Base-by-base conservation (phyloP, 2,113 vertebrate genomes). In the Lagenorhynchus albirostris region DNA sequence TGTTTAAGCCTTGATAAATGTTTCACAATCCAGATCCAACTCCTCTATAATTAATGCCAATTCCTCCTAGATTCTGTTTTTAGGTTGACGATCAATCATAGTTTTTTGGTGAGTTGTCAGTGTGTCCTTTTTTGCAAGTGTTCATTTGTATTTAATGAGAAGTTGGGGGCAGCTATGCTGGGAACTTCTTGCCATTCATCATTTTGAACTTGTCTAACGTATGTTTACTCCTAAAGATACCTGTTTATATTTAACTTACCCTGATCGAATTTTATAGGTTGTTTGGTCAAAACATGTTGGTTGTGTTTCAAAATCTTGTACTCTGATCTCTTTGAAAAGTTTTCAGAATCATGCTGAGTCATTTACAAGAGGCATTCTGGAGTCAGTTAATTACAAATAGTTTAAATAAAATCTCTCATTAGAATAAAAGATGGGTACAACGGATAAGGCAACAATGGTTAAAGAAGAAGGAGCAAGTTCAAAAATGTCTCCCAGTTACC, bases 201-300 rank as follows among this genome's bases (percentile, higher is more conserved):
- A 29, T 85, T 89, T 76, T 60, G 23, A 96, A 25, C 25, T 60
- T 47, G 25, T 97, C 79, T 83, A n/a, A 94, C 79, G 76, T 92
- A 67, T 92, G 84, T 96, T 97, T 90, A 83, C 55, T 81, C 63
- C 50, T 60, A 44, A 36, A 94, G 68, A 58, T 88, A 70, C 58
- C 91, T 95, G 89, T 94, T 98, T 88, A 97, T 96, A 88, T 97
- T 96, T 97, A 95, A 97, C 97, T 90, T 67, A 50, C 15, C 14
- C 68, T 90, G 68, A 73, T 83, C 12, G 53, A 86, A 80, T 96
- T 77, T 97, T 81, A 44, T 74, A 96, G 85, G 85, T 89, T 95
- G 33, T 90, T 94, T 95, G 91, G 89, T 96, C 70, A 96, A 96
- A 97, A 89, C 93, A 94, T 60, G 91, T 95, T 95, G 89, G n/a